Percentiles rank a stretch among this genome's conserved stretches.
phyloP scores from a whole-genome alignment of 2,113 vertebrate species.

The Clarias macrocephalus region DNA sequence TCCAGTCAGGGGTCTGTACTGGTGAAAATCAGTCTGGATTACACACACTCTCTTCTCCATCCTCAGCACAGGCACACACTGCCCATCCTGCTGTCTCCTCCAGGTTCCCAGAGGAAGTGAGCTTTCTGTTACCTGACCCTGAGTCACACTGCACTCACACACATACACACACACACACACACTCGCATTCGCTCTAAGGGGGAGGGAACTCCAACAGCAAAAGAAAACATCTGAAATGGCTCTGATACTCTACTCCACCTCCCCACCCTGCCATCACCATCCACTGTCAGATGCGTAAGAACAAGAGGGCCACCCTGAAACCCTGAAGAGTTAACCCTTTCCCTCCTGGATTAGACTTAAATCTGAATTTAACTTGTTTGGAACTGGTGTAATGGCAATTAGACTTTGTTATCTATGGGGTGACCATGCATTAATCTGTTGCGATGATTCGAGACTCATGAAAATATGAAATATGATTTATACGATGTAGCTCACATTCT shows the following conservation, averaged over 20 bases:
- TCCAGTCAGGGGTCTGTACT: slow-evolving; percentile 69
- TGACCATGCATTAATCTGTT: not conserved
- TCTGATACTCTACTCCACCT: slow-evolving; percentile 57
- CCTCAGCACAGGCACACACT: slow-evolving; percentile 48
- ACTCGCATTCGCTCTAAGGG: slow-evolving; percentile 51
- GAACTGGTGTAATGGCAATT: not conserved
- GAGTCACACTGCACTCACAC: slow-evolving; percentile 49
- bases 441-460: not conserved
- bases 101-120: slow-evolving; percentile 59
- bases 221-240: slow-evolving; percentile 66
- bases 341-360: not conserved
- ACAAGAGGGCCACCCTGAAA: slow-evolving; percentile 37
- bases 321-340: slow-evolving; percentile 45
- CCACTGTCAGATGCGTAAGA: slow-evolving; percentile 44
- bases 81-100: slow-evolving; percentile 70
- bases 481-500: not conserved
- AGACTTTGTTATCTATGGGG: not conserved
- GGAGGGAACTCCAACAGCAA: slow-evolving; percentile 56
- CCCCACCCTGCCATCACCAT: slow-evolving; percentile 39
- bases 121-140: slow-evolving; percentile 73
- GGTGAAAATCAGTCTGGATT: slow-evolving; percentile 81
- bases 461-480: not conserved
- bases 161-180: not conserved
- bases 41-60: slow-evolving; percentile 77
- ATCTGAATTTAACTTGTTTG: not conserved